Base-by-base conservation (phyloP, 2,888 invertebrate genomes). In the Agriopis leucophaearia region DNA sequence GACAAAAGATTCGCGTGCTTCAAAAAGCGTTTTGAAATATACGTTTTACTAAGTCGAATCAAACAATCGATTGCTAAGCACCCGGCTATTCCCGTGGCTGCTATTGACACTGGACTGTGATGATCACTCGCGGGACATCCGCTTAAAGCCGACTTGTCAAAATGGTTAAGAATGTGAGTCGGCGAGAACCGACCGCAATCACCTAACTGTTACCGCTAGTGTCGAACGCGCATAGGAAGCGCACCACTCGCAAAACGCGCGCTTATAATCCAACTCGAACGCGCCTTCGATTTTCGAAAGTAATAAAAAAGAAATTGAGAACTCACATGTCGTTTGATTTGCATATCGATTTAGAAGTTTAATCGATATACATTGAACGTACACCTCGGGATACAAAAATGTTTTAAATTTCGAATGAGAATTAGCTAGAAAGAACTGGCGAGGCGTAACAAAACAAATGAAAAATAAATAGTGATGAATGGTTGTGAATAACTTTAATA, bases 111-210 rank as follows among this genome's bases (percentile, higher is more conserved):
- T 75, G 77, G 74, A 69, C 75, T 71, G 67, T 73, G 77, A 78
- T 78, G 56, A 56, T 60, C 58, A 54, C 35, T 67, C 79, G 78
- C 80, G 83, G 80, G 81, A 86, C 86, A 90, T 90, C 90, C 88
- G 86, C 81, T 77, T 76, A 60, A 74, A 81, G 78, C 77, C 76
- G 84, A 84, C 85, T 86, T 85, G 88, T 85, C 83, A 84, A 88
- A 88, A 88, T 88, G 83, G 88, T 89, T 90, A 90, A 88, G 88
- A 91, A 83, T 83, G 83, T 81, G 76, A 87, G 87, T 84, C 84
- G 80, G 85, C 83, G 78, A 81, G 78, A 87, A 84, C 84, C 79
- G 81, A 86, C 83, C 83, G 86, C 92, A 92, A 92, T 91, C 90
- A 85, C 81, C 85, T 80, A 81, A 82, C 83, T 72, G 88, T 85